phyloP scores from a whole-genome alignment of 2,113 vertebrate genomes.

The pig (Sus scrofa) region DNA sequence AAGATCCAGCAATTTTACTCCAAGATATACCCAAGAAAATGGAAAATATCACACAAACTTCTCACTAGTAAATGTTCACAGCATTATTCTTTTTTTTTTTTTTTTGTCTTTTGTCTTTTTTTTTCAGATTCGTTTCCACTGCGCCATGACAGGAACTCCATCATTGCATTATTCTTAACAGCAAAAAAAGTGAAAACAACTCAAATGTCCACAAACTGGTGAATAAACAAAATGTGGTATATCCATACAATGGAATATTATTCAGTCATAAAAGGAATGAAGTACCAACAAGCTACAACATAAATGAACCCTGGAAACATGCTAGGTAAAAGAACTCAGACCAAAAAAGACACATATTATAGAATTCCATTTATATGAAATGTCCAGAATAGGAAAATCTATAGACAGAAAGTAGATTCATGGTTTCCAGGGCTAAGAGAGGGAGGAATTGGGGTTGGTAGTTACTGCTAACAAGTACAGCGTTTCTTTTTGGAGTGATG shows the following conservation, averaged over 20 bases:
- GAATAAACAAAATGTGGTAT: neutral
- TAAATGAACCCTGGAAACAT: neutral
- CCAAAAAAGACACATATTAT: neutral
- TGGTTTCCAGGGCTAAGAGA: neutral
- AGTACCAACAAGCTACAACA: neutral
- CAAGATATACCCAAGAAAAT: neutral
- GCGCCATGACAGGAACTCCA: too few species aligned
- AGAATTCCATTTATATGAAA: neutral
- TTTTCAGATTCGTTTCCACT: too few species aligned
- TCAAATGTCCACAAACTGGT: neutral
- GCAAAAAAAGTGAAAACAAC: neutral
- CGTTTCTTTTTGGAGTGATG: neutral
- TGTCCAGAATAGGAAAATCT: neutral
- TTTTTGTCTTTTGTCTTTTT: too few species aligned
- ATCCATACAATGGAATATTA: neutral
- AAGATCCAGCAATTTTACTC: neutral
- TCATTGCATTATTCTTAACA: neutral
- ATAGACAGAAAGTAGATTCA: neutral
- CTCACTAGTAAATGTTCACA: neutral
- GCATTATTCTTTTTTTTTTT: neutral
- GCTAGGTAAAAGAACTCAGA: neutral
- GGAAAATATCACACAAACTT: neutral
- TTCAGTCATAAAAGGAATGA: neutral
- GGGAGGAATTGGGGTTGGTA: neutral
- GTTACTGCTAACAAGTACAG: neutral